Evolutionary conservation across 1,140 invertebrate species (phyloP).

Genomic region (Drosophila pseudoananassae): DNA sequence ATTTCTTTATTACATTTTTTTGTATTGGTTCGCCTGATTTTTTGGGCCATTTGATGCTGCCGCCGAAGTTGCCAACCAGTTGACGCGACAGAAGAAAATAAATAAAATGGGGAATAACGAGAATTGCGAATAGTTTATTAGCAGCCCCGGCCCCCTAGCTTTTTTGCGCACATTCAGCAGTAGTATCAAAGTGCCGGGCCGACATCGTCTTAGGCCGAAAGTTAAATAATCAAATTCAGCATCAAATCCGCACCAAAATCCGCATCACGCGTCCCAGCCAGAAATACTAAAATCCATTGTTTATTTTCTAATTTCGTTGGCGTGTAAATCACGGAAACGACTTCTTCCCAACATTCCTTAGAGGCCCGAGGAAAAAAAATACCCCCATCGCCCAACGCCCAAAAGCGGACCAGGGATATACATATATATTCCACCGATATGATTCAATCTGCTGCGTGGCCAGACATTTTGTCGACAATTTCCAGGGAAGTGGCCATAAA

Average conservation of each 20-base stretch:
- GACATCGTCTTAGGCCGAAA: conserved; percentile 55
- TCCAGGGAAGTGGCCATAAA: conserved; percentile 80
- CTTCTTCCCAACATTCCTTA: conserved; percentile 54
- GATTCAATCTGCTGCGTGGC: conserved; percentile 46
- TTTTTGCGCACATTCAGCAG: conserved; percentile 66
- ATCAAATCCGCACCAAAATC: conserved; percentile 38
- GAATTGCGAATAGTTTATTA: conserved; percentile 43
- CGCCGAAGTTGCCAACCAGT: conserved; percentile 72
- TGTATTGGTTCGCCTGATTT: conserved; percentile 17
- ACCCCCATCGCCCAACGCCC: conserved; percentile 10
- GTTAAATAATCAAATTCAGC: conserved; percentile 63
- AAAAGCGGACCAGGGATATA: neutral
- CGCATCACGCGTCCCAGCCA: conserved; percentile 45
- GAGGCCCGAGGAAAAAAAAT: conserved; percentile 2
- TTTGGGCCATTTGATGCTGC: conserved; percentile 76
- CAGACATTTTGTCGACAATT: conserved; percentile 83
- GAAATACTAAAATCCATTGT: conserved; percentile 75
- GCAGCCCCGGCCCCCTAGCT: neutral
- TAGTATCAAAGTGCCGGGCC: conserved; percentile 75
- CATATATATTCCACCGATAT: neutral
- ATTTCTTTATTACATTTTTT: conserved; percentile 9
- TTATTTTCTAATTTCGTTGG: conserved; percentile 75
- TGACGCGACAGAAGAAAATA: conserved; percentile 78
- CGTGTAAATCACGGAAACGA: conserved; percentile 80
- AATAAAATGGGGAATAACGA: conserved; percentile 48